phyloP scores from a whole-genome alignment of 92 coral and sea anemone species.

The Bergia puertoricense region DNA sequence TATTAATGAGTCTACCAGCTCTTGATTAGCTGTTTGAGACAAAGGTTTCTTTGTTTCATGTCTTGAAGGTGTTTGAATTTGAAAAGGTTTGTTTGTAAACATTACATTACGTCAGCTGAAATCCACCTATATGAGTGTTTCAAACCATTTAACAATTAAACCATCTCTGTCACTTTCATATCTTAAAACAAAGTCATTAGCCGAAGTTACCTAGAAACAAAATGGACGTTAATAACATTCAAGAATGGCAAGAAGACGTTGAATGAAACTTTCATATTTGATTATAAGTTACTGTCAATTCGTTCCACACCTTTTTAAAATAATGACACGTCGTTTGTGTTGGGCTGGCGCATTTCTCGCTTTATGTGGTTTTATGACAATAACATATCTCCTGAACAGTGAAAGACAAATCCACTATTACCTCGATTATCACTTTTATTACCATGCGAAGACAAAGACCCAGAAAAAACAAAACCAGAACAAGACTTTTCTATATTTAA shows the following conservation, averaged over 20 bases:
- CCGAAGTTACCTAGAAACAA: background rate
- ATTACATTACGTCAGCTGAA: too few relatives aligned
- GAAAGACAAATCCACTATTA: background rate
- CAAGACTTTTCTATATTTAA: constrained; percentile 50
- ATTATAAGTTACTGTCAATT: background rate
- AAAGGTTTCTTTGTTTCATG: too few relatives aligned
- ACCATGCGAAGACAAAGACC: background rate
- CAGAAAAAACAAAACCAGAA: background rate
- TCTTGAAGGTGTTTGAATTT: too few relatives aligned
- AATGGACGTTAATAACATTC: background rate
- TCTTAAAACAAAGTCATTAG: too few relatives aligned
- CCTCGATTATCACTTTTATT: background rate
- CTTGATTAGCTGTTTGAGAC: too few relatives aligned
- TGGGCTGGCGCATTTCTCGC: background rate
- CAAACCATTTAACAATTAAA: too few relatives aligned
- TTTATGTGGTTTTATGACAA: background rate
- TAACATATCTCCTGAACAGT: background rate
- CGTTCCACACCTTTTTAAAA: background rate
- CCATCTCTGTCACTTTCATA: too few relatives aligned
- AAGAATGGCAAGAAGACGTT: background rate
- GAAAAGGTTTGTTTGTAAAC: too few relatives aligned
- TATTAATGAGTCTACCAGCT: too few relatives aligned
- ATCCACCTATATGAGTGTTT: too few relatives aligned
- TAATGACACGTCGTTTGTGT: background rate
- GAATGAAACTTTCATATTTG: too few relatives aligned